Evolutionary conservation across 2,797 vertebrate species (phyloP).

Genomic region (Hirundo rustica): DNA sequence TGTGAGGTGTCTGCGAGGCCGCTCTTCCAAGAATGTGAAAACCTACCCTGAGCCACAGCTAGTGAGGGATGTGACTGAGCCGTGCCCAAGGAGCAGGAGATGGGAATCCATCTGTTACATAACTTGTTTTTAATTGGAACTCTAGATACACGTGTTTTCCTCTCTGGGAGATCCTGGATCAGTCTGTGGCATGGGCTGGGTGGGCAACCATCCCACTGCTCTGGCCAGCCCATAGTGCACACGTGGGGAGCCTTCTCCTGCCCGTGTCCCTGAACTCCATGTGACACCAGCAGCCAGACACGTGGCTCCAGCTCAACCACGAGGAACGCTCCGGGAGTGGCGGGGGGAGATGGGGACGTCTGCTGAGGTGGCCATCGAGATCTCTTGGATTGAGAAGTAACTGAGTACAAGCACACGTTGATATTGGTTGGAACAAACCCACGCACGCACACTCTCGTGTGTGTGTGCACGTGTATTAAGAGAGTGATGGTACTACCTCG

Average conservation of each 20-base stretch:
- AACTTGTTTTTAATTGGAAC: background rate
- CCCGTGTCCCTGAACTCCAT: rapidly evolving
- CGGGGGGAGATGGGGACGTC: rapidly evolving
- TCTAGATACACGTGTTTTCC: background rate
- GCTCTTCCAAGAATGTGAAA: background rate
- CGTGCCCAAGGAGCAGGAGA: background rate
- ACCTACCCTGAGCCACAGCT: background rate
- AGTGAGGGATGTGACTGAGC: background rate
- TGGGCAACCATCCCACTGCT: background rate
- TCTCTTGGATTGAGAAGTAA: background rate
- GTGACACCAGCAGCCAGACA: background rate
- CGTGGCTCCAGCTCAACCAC: background rate
- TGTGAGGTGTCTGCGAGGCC: background rate
- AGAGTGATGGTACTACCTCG: background rate
- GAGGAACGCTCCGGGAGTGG: rapidly evolving
- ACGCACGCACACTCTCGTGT: rapidly evolving
- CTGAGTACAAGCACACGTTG: background rate
- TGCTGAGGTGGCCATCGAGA: background rate
- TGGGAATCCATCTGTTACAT: background rate
- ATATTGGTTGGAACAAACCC: background rate
- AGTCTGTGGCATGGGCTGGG: rapidly evolving
- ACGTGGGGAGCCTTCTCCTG: background rate
- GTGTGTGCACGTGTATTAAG: rapidly evolving
- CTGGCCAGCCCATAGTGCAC: background rate
- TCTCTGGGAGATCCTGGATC: background rate